Evolutionary conservation across 2,113 vertebrate genomes (phyloP).

Genomic region (Xenopus tropicalis): DNA sequence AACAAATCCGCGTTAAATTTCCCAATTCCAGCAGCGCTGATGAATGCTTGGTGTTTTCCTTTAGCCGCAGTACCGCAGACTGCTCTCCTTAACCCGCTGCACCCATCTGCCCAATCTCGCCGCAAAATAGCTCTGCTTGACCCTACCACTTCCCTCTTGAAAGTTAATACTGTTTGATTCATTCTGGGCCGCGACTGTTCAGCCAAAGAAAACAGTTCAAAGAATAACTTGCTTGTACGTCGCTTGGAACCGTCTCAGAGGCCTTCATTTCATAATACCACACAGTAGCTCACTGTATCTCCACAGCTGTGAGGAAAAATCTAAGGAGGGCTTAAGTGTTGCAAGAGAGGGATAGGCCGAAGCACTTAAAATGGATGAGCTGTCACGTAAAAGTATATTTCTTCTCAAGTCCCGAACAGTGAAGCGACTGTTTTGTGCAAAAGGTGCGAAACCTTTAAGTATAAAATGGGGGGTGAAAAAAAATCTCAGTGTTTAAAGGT

Average conservation of each 20-base stretch:
- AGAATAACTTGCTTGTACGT: constrained; percentile 72
- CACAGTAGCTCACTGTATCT: constrained; percentile 73
- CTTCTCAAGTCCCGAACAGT: constrained; percentile 20
- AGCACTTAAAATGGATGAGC: constrained; percentile 42
- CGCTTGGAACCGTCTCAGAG: constrained; percentile 63
- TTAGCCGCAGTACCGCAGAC: constrained; percentile 41
- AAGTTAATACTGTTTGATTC: constrained; percentile 76
- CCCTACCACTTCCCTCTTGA: constrained; percentile 75
- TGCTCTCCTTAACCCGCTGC: constrained; percentile 63
- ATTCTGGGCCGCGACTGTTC: constrained; percentile 55
- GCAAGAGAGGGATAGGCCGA: constrained; percentile 45
- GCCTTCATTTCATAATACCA: constrained; percentile 62
- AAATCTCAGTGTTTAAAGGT: too few species aligned
- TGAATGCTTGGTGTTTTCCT: constrained; percentile 15
- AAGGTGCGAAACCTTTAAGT: constrained; percentile 25
- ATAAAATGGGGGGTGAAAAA: background rate
- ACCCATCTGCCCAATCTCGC: constrained; percentile 68
- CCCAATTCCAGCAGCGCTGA: constrained; percentile 33
- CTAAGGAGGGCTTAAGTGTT: constrained; percentile 52
- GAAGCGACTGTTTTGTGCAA: constrained; percentile 36
- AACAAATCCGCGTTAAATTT: constrained; percentile 36
- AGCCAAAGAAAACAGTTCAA: constrained; percentile 75
- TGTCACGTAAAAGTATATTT: constrained; percentile 25
- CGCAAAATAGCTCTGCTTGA: constrained; percentile 70
- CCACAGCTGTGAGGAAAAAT: constrained; percentile 58